Conservation (phyloP, 2,888 invertebrate genomes). For the Stomorhina lunata region DNA sequence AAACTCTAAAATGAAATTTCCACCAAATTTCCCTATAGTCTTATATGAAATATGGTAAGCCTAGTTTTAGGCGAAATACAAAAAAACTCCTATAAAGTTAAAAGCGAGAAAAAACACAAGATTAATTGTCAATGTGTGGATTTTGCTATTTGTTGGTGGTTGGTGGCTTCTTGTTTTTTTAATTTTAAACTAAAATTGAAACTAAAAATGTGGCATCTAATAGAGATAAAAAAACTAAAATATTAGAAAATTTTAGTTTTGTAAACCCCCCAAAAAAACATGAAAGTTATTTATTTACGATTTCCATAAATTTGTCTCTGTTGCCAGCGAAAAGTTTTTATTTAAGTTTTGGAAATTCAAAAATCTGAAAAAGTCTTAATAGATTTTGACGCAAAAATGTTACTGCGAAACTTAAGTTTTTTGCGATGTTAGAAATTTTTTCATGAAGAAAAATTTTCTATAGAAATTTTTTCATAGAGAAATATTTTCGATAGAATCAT, state of each 20-base stretch:
- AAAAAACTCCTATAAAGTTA: not conserved
- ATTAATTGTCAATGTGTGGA: conserved; percentile 49
- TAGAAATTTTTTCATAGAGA: too few species aligned
- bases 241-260: not conserved
- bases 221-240: not conserved
- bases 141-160: not conserved
- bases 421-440: too few species aligned
- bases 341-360: not conserved
- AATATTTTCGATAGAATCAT: too few species aligned
- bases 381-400: not conserved
- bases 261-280: not conserved
- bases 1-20: conserved; percentile 2
- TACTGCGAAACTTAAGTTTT: too few species aligned
- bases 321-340: not conserved
- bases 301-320: conserved; percentile 17
- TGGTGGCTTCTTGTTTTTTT: not conserved
- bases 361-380: not conserved
- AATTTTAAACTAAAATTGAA: not conserved
- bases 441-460: too few species aligned
- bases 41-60: conserved; percentile 36
- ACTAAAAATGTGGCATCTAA: too few species aligned
- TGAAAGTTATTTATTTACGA: not conserved
- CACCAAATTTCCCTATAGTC: conserved; percentile 51
- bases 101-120: conserved; percentile 22
- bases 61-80: not conserved